Conservation (phyloP, 2,888 invertebrate species). For the Polietes domitor region DNA sequence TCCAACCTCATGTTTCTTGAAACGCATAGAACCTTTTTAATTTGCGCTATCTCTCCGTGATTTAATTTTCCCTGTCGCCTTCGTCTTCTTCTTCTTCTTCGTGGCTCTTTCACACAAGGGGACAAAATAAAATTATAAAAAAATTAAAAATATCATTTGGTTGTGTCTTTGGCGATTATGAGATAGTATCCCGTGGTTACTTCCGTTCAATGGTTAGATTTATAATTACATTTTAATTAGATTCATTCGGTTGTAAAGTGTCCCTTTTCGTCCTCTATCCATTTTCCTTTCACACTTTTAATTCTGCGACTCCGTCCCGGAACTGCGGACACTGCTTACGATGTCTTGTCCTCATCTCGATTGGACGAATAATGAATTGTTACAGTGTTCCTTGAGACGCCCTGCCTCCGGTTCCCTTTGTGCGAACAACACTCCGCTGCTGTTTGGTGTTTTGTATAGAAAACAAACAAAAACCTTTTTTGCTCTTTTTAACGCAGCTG, state of each 20-base stretch:
- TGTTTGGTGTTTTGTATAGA: conserved; percentile 49
- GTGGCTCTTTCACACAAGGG: neutral
- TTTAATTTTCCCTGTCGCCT: conserved; percentile 34
- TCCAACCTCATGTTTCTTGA: neutral
- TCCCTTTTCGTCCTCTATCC: conserved; percentile 75
- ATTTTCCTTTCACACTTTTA: conserved; percentile 72
- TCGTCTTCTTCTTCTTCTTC: neutral
- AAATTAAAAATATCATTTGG: conserved; percentile 53
- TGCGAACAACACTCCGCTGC: conserved; percentile 15
- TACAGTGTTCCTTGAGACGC: conserved; percentile 62
- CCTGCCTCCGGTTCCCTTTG: conserved; percentile 48
- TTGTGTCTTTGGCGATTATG: conserved; percentile 60
- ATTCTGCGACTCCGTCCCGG: conserved; percentile 39
- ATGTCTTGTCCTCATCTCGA: conserved; percentile 43
- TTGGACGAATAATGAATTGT: conserved; percentile 68
- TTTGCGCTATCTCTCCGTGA: conserved; percentile 31
- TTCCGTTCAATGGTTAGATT: conserved; percentile 79
- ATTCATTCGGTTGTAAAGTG: conserved; percentile 82
- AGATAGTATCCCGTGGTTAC: conserved; percentile 78
- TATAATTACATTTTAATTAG: conserved; percentile 82
- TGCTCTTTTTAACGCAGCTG: conserved; percentile 63
- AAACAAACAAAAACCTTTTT: conserved; percentile 49
- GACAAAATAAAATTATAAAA: conserved; percentile 55
- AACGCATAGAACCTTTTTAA: conserved; percentile 2
- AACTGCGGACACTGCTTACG: conserved; percentile 60